These are phyloP conservation scores for Strongylocentrotus purpuratus DNA, from an alignment of 35 echinoderm and acorn worm species.

Conservation along the genomic window DNA sequence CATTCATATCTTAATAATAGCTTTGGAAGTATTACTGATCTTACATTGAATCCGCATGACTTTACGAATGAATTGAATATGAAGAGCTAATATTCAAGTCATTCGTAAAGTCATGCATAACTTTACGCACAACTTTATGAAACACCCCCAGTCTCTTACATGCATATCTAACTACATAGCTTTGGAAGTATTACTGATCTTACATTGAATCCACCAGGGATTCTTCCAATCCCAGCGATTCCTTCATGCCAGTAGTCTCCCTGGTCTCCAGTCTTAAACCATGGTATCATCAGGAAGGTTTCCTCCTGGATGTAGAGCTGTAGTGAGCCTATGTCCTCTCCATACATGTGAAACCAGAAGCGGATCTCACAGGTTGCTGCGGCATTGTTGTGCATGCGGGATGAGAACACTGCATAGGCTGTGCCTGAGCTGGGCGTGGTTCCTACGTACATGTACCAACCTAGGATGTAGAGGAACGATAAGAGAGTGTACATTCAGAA, in stretches of 20 bases:
- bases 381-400: conserved; percentile 65
- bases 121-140: too few species aligned
- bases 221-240: conserved; percentile 67
- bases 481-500: too few species aligned
- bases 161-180: too few species aligned
- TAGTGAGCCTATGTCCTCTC: conserved; percentile 69
- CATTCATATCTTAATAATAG: too few species aligned
- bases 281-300: conserved; percentile 49
- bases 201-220: conserved; percentile 74
- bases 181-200: background rate
- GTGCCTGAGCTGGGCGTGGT: conserved; percentile 55
- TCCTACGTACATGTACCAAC: conserved; percentile 84
- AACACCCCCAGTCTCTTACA: too few species aligned
- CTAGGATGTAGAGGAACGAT: background rate
- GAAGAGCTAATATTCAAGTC: too few species aligned
- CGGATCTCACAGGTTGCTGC: conserved; percentile 79
- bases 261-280: conserved; percentile 59
- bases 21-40: background rate
- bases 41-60: conserved; percentile 82
- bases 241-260: conserved; percentile 78
- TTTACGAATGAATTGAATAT: too few species aligned
- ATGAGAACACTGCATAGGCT: conserved; percentile 60
- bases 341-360: conserved; percentile 85
- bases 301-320: conserved; percentile 61
- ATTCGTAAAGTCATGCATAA: too few species aligned